phyloP scores from a whole-genome alignment of 2,113 vertebrate species.

The Macaca fascicularis region DNA sequence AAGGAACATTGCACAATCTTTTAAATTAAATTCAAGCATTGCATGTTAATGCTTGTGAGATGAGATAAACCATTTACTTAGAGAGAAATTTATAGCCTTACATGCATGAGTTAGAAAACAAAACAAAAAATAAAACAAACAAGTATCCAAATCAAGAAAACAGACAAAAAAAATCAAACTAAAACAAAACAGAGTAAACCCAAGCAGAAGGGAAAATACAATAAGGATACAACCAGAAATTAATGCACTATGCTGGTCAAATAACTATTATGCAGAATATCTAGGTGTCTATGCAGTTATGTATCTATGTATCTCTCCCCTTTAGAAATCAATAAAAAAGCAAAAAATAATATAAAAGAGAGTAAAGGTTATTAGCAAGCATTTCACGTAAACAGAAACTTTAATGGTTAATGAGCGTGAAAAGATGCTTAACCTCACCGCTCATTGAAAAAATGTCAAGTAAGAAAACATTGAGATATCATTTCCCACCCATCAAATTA shows the following conservation, averaged over 20 bases:
- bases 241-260: neutral
- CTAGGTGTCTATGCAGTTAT: neutral
- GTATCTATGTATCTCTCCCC: neutral
- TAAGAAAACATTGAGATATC: neutral
- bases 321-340: neutral
- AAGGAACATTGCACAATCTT: neutral
- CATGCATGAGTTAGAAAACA: neutral
- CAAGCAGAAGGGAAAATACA: neutral
- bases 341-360: neutral
- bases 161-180: neutral
- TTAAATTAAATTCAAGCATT: neutral
- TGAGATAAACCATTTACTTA: neutral
- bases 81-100: neutral
- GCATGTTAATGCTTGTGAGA: neutral
- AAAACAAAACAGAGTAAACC: neutral
- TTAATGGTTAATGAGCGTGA: neutral
- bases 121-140: neutral
- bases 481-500: neutral
- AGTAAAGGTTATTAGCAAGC: neutral
- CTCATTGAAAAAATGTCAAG: neutral
- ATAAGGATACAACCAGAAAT: neutral
- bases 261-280: neutral
- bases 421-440: neutral
- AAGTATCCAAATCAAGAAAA: constrained; percentile 17
- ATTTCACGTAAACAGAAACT: neutral